These are phyloP conservation scores for Drosophila sproati DNA, from an alignment of 1,140 invertebrate genomes.

Conservation along the genomic window DNA sequence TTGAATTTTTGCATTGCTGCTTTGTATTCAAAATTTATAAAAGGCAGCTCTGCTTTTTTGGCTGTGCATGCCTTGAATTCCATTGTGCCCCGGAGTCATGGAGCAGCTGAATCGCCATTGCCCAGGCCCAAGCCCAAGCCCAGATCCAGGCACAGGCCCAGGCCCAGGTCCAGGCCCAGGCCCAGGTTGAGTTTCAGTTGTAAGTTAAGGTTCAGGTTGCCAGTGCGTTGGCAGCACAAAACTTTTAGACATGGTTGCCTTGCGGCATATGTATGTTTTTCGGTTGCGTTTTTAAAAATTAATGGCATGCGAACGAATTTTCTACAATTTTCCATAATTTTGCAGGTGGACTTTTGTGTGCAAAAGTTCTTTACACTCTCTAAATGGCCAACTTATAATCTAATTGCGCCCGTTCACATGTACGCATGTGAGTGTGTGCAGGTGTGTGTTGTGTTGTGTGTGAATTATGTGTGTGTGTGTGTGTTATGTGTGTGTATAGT, in stretches of 20 bases:
- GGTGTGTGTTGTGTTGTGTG: not conserved
- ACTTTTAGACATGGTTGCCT: slow-evolving; percentile 49
- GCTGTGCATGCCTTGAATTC: slow-evolving; percentile 55
- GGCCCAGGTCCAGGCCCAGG: not conserved
- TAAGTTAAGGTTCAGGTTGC: not conserved
- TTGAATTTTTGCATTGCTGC: slow-evolving; percentile 56
- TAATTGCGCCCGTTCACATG: slow-evolving; percentile 72
- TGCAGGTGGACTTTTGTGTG: slow-evolving; percentile 81
- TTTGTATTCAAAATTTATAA: slow-evolving; percentile 78
- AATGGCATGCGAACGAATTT: slow-evolving; percentile 79
- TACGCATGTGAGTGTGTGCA: not conserved
- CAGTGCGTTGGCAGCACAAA: slow-evolving; percentile 39
- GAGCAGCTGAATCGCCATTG: slow-evolving; percentile 45
- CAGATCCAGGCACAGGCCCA: slow-evolving; percentile 1
- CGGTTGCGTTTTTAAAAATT: slow-evolving; percentile 73
- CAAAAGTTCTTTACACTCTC: slow-evolving; percentile 71
- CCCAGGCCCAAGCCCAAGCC: slow-evolving; percentile 16
- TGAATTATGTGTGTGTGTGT: not conserved
- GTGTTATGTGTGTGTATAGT: slow-evolving; percentile 12
- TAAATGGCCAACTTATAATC: slow-evolving; percentile 73
- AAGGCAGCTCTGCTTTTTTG: slow-evolving; percentile 46
- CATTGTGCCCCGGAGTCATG: slow-evolving; percentile 33
- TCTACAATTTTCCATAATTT: slow-evolving; percentile 80
- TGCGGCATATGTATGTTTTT: slow-evolving; percentile 76
- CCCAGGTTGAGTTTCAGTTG: slow-evolving; percentile 2